Conservation (phyloP, 2,888 invertebrate species). For the Agonopterix alstromeriana region DNA sequence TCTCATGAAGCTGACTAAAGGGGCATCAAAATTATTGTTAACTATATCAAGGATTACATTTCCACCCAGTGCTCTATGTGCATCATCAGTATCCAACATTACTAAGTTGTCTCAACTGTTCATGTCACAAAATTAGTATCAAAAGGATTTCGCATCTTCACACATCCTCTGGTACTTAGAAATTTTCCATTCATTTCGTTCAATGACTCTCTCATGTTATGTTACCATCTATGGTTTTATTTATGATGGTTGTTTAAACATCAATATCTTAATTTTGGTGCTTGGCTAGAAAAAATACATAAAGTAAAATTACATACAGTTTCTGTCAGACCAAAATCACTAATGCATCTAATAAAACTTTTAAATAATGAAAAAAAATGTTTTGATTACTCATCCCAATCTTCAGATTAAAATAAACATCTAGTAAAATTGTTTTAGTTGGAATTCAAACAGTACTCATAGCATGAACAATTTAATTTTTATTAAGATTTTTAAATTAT, state of each 20-base stretch:
- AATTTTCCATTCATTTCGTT: slow-evolving; percentile 16
- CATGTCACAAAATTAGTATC: slow-evolving; percentile 33
- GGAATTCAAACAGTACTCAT: slow-evolving; percentile 31
- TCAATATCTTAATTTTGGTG: slow-evolving; percentile 1
- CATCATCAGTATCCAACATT: slow-evolving; percentile 51
- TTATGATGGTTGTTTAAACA: not conserved
- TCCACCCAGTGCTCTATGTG: slow-evolving; percentile 52
- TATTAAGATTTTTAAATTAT: no score
- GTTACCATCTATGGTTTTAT: slow-evolving; percentile 62
- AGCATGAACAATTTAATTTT: slow-evolving; percentile 24
- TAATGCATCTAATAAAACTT: no score
- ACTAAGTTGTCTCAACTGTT: slow-evolving; percentile 47
- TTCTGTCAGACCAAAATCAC: no score
- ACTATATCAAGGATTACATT: slow-evolving; percentile 73
- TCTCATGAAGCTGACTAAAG: slow-evolving; percentile 50
- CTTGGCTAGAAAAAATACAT: slow-evolving; percentile 44
- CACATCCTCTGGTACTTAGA: slow-evolving; percentile 23
- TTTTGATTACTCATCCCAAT: slow-evolving; percentile 17
- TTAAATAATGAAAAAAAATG: no score
- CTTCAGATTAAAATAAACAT: no score
- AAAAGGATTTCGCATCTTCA: slow-evolving; percentile 29
- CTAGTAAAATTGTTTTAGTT: no score
- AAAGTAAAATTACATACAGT: slow-evolving; percentile 2
- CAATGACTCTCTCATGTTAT: slow-evolving; percentile 30
- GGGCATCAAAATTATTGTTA: slow-evolving; percentile 41